Conservation (phyloP, 2,888 invertebrate species). For the Cyclophora punctaria region DNA sequence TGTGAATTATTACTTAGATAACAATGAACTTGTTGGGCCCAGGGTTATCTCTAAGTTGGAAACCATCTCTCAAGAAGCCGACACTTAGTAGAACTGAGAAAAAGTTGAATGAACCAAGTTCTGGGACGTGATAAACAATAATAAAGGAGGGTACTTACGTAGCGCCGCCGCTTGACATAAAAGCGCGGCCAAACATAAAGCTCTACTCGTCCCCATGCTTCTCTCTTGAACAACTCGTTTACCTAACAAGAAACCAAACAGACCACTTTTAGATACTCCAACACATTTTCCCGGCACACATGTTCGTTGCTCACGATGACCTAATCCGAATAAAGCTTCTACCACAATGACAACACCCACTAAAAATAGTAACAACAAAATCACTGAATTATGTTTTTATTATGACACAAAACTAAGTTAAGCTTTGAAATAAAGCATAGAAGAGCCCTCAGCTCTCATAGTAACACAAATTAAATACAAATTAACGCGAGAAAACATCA, state of each 20-base stretch:
- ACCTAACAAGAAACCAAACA: slow-evolving; percentile 67
- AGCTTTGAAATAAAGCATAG: slow-evolving; percentile 20
- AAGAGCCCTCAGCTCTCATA: slow-evolving; percentile 26
- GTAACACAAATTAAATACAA: slow-evolving; percentile 33
- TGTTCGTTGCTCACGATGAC: slow-evolving; percentile 69
- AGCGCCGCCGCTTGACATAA: slow-evolving; percentile 55
- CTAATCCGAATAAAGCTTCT: slow-evolving; percentile 66
- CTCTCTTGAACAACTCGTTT: slow-evolving; percentile 52
- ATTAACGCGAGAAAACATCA: slow-evolving; percentile 43
- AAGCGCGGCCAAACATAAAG: slow-evolving; percentile 54
- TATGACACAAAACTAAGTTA: slow-evolving; percentile 43
- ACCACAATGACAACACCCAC: slow-evolving; percentile 75
- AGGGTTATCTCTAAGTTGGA: too few relatives aligned
- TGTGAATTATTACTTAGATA: too few relatives aligned
- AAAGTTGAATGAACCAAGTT: slow-evolving; percentile 36
- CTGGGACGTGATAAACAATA: slow-evolving; percentile 14
- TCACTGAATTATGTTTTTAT: slow-evolving; percentile 39
- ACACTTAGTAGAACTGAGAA: slow-evolving; percentile 16
- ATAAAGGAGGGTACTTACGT: slow-evolving; percentile 44
- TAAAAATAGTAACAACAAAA: slow-evolving; percentile 75
- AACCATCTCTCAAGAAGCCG: slow-evolving; percentile 11
- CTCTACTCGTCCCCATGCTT: slow-evolving; percentile 57
- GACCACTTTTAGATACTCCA: slow-evolving; percentile 45
- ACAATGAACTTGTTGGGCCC: too few relatives aligned
- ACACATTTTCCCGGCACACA: slow-evolving; percentile 66